Evolutionary conservation across 1,140 invertebrate genomes (phyloP).

Genomic region (Oscheius sp.): DNA sequence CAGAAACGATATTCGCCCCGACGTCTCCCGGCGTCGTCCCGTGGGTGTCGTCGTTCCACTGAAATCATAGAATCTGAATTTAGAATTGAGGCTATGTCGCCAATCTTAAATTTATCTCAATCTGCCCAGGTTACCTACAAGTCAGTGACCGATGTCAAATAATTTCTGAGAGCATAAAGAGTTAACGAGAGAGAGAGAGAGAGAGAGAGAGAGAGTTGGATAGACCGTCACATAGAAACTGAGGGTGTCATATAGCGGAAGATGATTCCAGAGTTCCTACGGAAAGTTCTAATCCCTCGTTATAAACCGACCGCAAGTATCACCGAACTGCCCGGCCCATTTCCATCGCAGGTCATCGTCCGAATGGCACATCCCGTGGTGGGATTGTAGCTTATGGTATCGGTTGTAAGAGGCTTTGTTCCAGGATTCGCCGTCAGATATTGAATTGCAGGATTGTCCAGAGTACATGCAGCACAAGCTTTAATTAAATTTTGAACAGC

Average conservation of each 20-base stretch:
- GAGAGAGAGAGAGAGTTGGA: too few species aligned
- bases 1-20: neutral
- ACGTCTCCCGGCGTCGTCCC: neutral
- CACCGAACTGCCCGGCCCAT: neutral
- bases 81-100: neutral
- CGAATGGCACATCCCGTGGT: neutral
- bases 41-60: neutral
- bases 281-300: too few species aligned
- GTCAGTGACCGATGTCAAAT: too few species aligned
- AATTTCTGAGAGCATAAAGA: too few species aligned
- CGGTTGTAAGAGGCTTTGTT: neutral
- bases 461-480: neutral
- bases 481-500: too few species aligned
- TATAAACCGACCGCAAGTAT: too few species aligned
- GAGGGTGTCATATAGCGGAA: too few species aligned
- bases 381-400: neutral
- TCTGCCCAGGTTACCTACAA: too few species aligned
- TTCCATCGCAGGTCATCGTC: neutral
- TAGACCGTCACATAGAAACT: too few species aligned
- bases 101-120: too few species aligned
- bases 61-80: neutral
- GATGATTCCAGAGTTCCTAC: too few species aligned
- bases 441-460: neutral
- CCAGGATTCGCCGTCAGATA: neutral
- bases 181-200: neutral